A percentile compares a stretch with the other conserved stretches of the same genome.
Conservation (phyloP, 2,888 invertebrate genomes). For the Eupithecia insigniata region DNA sequence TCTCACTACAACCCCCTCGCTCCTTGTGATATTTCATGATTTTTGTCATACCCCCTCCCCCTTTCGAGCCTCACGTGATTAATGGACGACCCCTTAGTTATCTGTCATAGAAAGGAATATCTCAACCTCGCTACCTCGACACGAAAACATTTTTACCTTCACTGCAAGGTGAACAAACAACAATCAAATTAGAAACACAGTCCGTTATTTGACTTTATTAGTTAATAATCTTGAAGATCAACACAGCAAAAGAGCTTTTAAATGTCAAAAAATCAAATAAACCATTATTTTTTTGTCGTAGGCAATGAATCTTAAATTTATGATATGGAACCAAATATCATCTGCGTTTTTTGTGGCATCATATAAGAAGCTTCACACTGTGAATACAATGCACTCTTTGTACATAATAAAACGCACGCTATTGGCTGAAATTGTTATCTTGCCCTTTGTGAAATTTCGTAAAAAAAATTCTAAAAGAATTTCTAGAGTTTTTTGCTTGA, state of each 20-base stretch:
- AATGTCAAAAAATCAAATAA: neutral
- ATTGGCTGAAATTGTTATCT: constrained; percentile 25
- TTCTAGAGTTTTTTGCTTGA: neutral
- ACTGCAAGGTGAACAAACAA: neutral
- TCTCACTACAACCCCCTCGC: too few relatives aligned
- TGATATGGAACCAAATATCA: neutral
- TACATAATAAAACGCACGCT: constrained; percentile 9
- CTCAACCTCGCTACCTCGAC: neutral
- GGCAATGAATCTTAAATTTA: neutral
- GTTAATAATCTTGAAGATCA: neutral
- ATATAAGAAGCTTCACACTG: neutral
- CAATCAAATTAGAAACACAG: neutral
- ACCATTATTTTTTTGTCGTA: neutral
- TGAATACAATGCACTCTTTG: neutral
- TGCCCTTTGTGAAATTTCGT: neutral
- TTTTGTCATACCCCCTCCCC: too few relatives aligned
- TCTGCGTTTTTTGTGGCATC: neutral
- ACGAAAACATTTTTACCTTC: neutral
- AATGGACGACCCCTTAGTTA: too few relatives aligned
- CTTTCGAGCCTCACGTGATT: too few relatives aligned
- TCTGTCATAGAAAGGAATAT: neutral
- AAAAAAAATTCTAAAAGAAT: neutral
- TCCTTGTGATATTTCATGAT: too few relatives aligned
- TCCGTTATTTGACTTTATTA: neutral
- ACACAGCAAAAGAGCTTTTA: neutral